phyloP scores from a whole-genome alignment of 2,888 invertebrate species.

The Nudaria mundana region DNA sequence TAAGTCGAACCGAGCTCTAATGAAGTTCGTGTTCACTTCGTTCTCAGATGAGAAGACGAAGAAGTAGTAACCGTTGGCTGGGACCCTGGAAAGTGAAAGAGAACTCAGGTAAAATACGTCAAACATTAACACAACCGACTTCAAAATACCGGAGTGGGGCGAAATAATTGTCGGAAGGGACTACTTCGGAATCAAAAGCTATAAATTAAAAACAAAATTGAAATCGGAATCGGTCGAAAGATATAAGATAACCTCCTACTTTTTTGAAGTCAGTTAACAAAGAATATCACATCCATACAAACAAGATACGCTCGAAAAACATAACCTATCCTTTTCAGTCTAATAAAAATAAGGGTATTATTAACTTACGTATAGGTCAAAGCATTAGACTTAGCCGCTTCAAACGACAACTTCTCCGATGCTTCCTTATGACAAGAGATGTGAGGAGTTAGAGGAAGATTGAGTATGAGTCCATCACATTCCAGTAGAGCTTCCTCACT shows the following conservation, averaged over 20 bases:
- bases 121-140: neutral
- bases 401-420: slow-evolving; percentile 62
- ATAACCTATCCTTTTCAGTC: too few species aligned
- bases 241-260: too few species aligned
- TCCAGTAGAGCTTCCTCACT: slow-evolving; percentile 88
- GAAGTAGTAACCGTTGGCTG: slow-evolving; percentile 89
- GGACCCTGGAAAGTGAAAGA: slow-evolving; percentile 74
- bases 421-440: slow-evolving; percentile 68
- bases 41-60: slow-evolving; percentile 92
- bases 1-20: slow-evolving; percentile 85
- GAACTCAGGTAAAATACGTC: too few species aligned
- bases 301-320: too few species aligned
- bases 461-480: slow-evolving; percentile 87
- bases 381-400: slow-evolving; percentile 81
- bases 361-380: slow-evolving; percentile 83
- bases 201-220: too few species aligned
- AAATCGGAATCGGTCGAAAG: too few species aligned
- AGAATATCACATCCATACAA: too few species aligned
- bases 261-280: too few species aligned
- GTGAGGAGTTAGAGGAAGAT: slow-evolving; percentile 86
- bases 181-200: too few species aligned
- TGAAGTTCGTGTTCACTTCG: slow-evolving; percentile 86
- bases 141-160: too few species aligned
- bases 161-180: too few species aligned
- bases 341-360: too few species aligned